phyloP scores from a whole-genome alignment of 2,797 vertebrate genomes.

The Catostomus latipinnis region DNA sequence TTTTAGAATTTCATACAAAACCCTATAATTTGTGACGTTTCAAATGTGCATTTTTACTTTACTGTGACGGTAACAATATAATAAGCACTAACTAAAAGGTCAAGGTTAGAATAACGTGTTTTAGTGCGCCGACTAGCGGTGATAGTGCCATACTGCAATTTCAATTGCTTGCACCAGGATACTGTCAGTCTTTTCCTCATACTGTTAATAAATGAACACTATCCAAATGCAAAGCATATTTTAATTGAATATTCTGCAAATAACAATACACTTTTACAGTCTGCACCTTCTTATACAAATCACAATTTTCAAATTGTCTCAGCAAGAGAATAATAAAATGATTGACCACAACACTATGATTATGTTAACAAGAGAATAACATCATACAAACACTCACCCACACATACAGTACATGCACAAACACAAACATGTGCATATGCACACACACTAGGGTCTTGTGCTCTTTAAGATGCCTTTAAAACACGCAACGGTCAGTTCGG shows the following conservation, averaged over 20 bases:
- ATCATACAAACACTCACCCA: constrained; percentile 49
- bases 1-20: no score
- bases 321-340: constrained; percentile 46
- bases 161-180: background rate
- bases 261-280: constrained; percentile 68
- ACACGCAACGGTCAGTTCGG: constrained; percentile 46
- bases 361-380: constrained; percentile 52
- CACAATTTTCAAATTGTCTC: constrained; percentile 79
- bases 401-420: constrained; percentile 8
- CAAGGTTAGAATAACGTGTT: background rate
- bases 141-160: background rate
- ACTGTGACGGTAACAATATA: no score
- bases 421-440: constrained; percentile 13
- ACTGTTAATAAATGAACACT: background rate
- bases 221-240: constrained; percentile 54
- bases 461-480: constrained; percentile 47
- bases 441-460: constrained; percentile 28
- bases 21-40: no score
- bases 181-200: no score
- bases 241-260: constrained; percentile 77
- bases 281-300: constrained; percentile 77
- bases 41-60: no score
- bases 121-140: constrained; percentile 35
- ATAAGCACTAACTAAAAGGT: no score
- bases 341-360: constrained; percentile 39